Evolutionary conservation across 2,113 vertebrate species (phyloP), one percentile per base, ranked within the genome.

Genomic region (Coptodon bakossiorum): DNA sequence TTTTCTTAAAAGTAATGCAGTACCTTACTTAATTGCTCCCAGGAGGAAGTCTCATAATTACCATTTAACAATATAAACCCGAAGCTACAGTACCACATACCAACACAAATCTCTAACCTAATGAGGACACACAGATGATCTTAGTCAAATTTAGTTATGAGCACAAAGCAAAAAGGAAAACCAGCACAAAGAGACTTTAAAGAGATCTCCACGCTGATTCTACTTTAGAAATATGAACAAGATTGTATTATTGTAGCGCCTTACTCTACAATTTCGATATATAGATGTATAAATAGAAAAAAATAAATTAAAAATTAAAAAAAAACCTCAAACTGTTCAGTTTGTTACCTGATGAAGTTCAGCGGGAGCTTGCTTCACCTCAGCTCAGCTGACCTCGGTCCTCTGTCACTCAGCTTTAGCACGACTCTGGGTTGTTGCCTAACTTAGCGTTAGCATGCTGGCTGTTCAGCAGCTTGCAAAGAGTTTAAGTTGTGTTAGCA

Each of bases 251-350:
- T 50, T 50, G 48, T 50, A 50, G 17, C 4, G 9, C 6, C 59
- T 63, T 36, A 63, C 31, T 10, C 31, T 63, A 19, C 16, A 63
- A 63, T 63, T 36, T 31, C 31, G 14, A 16, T 56, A 56, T 4
- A 56, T 57, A 27, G 54, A 27, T 59, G 19, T 4, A 61, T 63
- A 63, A 6, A 63, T 34, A 63, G 5, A 34, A 34, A 3, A 19
- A 0, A 54, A 34, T 22, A 22, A 22, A 22, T 22, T 22, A 22
- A 0, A 3, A 50, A 17, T 48, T 14, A 7, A 24, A 52, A 3
- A 36, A 1, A 45, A 10, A 27, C 6, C 22, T 22, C 22, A 22
- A 22, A 63, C 59, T 63, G 31, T 17, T 36, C 6, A 0, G 6
- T 36, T 63, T 63, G 59, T 63, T 19, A 63, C 59, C 31, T 36